A percentile compares a stretch with the other conserved stretches of the same genome.
These are phyloP conservation scores for Smittia sp. DNA, from an alignment of 2,888 invertebrate genomes.

Conservation along the genomic window DNA sequence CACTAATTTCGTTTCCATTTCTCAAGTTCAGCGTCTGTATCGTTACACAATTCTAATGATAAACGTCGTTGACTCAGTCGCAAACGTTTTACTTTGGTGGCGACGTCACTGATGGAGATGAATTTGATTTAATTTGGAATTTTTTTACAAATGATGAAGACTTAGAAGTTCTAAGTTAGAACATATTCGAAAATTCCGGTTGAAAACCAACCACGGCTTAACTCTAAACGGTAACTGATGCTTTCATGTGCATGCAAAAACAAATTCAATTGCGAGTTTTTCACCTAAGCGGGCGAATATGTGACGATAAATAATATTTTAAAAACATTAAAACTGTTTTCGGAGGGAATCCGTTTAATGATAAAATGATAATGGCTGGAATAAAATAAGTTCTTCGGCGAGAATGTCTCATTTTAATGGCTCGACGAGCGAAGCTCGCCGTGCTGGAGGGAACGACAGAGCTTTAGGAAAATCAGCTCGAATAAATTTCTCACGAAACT, in stretches of 20 bases:
- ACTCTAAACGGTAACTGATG: too few relatives aligned
- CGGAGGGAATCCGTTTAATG: background rate
- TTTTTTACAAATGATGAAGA: too few relatives aligned
- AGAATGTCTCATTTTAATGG: constrained; percentile 18
- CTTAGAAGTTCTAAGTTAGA: too few relatives aligned
- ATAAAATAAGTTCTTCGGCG: background rate
- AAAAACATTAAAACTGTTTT: constrained; percentile 13
- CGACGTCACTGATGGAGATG: too few relatives aligned
- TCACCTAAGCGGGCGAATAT: background rate
- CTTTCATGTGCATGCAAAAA: background rate
- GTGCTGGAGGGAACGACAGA: background rate
- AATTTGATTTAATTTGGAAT: too few relatives aligned
- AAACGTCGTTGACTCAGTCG: too few relatives aligned
- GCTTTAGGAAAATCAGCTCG: background rate
- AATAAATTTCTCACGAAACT: background rate
- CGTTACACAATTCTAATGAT: too few relatives aligned
- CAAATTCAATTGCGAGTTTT: background rate
- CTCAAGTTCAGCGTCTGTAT: too few relatives aligned
- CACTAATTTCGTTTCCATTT: too few relatives aligned
- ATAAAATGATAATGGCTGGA: background rate
- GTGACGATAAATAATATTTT: constrained; percentile 15
- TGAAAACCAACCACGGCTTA: too few relatives aligned
- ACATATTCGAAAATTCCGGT: too few relatives aligned
- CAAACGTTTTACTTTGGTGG: too few relatives aligned
- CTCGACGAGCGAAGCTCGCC: background rate